Percentiles rank a stretch among this genome's conserved stretches.
These are phyloP conservation scores for Sebastes fasciatus DNA, from an alignment of 2,113 vertebrate genomes.

Conservation along the genomic window DNA sequence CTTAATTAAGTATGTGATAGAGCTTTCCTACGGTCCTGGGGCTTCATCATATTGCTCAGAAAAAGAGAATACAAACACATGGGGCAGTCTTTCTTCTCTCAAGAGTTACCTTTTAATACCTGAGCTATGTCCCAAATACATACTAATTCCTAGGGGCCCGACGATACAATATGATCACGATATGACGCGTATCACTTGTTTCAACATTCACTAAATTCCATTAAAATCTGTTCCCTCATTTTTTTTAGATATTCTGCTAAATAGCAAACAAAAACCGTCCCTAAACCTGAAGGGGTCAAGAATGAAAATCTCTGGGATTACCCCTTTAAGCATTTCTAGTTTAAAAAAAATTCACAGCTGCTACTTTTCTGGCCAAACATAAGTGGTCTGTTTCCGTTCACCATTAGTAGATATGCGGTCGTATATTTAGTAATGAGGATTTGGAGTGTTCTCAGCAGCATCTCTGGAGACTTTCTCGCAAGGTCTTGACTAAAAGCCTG, in stretches of 20 bases:
- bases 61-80: not conserved
- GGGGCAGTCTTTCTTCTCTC: not conserved
- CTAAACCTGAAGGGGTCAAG: not conserved
- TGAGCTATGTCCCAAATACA: not conserved
- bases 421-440: conserved; percentile 72
- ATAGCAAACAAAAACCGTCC: not conserved
- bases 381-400: conserved; percentile 50
- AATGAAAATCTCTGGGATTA: not conserved
- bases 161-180: too few species aligned
- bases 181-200: not conserved
- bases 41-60: not conserved
- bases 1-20: conserved; percentile 34
- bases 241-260: not conserved
- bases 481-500: conserved; percentile 63
- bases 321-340: not conserved
- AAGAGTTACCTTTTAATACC: not conserved
- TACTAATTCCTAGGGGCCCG: too few species aligned
- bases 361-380: conserved; percentile 36
- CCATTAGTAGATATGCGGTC: conserved; percentile 44
- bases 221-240: not conserved
- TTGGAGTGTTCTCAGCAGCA: conserved; percentile 64
- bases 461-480: conserved; percentile 67
- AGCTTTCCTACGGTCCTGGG: not conserved
- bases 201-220: not conserved
- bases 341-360: conserved; percentile 49